Evolutionary conservation across 1,140 invertebrate species (phyloP).

Genomic region (Anastrepha ludens): DNA sequence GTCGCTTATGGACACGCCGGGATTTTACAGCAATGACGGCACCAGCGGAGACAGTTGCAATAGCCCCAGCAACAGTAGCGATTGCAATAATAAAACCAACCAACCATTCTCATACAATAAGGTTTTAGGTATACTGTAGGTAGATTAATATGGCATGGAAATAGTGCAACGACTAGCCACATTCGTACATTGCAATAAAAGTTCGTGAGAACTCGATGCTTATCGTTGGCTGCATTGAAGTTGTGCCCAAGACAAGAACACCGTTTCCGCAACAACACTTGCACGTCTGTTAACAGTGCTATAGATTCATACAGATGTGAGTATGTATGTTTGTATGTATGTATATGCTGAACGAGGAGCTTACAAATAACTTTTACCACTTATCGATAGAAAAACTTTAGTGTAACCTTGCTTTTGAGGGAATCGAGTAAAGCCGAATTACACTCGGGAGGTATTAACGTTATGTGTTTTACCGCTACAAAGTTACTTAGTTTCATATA

Average conservation of each 20-base stretch:
- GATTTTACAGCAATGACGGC: slow-evolving; percentile 27
- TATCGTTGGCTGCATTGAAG: slow-evolving; percentile 31
- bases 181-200: slow-evolving; percentile 49
- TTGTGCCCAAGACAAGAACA: slow-evolving; percentile 31
- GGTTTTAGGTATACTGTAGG: slow-evolving; percentile 14
- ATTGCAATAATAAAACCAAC: slow-evolving; percentile 42
- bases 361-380: slow-evolving; percentile 29
- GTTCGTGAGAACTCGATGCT: slow-evolving; percentile 51
- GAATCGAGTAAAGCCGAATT: not conserved
- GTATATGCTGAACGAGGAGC: not conserved
- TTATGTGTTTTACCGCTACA: not conserved
- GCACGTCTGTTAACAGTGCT: not conserved
- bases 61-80: slow-evolving; percentile 20
- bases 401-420: not conserved
- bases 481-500: not conserved
- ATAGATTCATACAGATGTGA: not conserved
- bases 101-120: slow-evolving; percentile 38
- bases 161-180: slow-evolving; percentile 49
- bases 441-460: not conserved
- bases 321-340: not conserved
- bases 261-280: slow-evolving; percentile 38
- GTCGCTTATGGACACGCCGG: not conserved
- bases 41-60: slow-evolving; percentile 23
- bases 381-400: not conserved
- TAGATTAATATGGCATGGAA: slow-evolving; percentile 50